phyloP scores from a whole-genome alignment of 2,113 vertebrate species.

The Salvator merianae region DNA sequence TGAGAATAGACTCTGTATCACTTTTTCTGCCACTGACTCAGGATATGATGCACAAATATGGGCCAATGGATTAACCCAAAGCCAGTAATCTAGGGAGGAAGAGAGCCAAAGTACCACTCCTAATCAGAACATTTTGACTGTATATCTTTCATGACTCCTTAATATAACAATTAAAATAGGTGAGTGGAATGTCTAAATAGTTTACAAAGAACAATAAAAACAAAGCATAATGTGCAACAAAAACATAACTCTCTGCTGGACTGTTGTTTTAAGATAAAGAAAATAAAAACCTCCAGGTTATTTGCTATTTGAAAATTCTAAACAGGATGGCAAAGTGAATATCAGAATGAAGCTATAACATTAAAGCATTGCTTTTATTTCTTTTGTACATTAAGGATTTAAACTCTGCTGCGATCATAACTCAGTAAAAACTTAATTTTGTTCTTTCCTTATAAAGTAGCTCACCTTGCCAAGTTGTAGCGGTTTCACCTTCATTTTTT shows the following conservation, averaged over 20 bases:
- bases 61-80: neutral
- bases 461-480: neutral
- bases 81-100: neutral
- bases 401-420: neutral
- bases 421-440: neutral
- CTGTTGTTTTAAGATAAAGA: neutral
- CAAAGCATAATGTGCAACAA: no score
- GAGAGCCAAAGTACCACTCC: neutral
- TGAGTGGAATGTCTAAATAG: no score
- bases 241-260: no score
- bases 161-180: no score
- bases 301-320: no score
- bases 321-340: neutral
- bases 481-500: constrained; percentile 2
- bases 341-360: neutral
- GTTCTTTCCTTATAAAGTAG: neutral
- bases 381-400: neutral
- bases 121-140: neutral
- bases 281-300: neutral
- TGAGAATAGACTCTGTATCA: neutral
- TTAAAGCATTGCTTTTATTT: neutral
- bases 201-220: no score
- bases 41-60: neutral
- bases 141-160: neutral
- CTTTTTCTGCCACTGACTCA: constrained; percentile 13